A percentile compares a stretch with the other conserved stretches of the same genome.
These are phyloP conservation scores for Philaethria dido DNA, from an alignment of 2,888 invertebrate species.

Conservation along the genomic window DNA sequence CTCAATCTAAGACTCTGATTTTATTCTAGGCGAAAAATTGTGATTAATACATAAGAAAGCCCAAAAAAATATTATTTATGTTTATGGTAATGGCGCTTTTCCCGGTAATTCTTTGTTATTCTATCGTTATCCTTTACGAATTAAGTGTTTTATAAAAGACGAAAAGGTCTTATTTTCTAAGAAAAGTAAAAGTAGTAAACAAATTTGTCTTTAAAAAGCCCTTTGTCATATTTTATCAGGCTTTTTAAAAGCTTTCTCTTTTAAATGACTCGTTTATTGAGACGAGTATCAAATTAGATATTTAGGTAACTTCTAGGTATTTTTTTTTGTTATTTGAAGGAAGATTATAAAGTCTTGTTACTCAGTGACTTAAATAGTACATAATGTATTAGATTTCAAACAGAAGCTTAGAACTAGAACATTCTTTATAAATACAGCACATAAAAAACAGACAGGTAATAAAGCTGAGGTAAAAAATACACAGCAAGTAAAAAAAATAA, in stretches of 20 bases:
- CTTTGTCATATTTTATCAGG: conserved; percentile 14
- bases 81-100: conserved; percentile 1
- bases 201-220: conserved; percentile 1
- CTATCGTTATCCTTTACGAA: neutral
- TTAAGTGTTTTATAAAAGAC: neutral
- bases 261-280: neutral
- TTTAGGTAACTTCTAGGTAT: too few relatives aligned
- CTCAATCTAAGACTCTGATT: neutral
- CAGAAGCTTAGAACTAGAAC: too few relatives aligned
- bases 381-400: too few relatives aligned
- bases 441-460: too few relatives aligned
- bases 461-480: neutral
- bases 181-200: neutral
- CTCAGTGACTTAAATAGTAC: too few relatives aligned
- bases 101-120: neutral
- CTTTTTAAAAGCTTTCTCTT: conserved; percentile 9
- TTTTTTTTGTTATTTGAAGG: too few relatives aligned
- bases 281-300: neutral
- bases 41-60: neutral
- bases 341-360: too few relatives aligned
- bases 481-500: neutral
- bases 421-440: too few relatives aligned
- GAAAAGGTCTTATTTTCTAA: neutral
- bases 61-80: neutral
- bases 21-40: neutral